Base-by-base conservation (phyloP, 2,113 vertebrate genomes). In the Stegostoma tigrinum region DNA sequence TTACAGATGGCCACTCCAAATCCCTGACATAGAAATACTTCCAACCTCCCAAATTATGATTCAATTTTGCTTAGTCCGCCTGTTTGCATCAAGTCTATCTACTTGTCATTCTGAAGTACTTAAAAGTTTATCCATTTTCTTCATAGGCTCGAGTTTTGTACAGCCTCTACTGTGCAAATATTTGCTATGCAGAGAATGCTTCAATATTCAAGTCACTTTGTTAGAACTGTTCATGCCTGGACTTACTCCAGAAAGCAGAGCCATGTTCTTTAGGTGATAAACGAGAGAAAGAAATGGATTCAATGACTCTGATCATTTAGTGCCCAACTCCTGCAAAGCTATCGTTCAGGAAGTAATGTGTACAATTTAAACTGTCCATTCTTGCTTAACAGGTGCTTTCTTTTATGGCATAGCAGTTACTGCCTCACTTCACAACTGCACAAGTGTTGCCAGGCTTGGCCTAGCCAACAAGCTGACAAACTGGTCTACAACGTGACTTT, bases 341-440 rank as follows among this genome's bases (percentile, higher is more conserved):
- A 90, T 52, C 27, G 91, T 67, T 94, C 91, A 68, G 38, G 64
- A 70, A 94, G 45, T 70, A 94, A 94, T 34, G 68, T 94, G n/a
- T 45, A 68, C 91, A 94, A 45, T 23, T 68, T n/a, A 42, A 70
- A n/a, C 19, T 34, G 70, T 94, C 68, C 38, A 94, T 68, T 70
- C 64, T 68, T 68, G 21, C 91, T n/a, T 38, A 68, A 38, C 64
- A 24, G 61, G 30, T 23, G n/a, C 2, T 10, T 67, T 55, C 8
- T 66, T 93, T 75, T 34, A 75, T 75, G 42, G 66, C 64, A 10
- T 94, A 38, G 45, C 27, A 66, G 19, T 94, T 38, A 94, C 66
- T 45, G 64, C 34, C 64, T 66, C 90, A 67, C 17, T 67, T 67
- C 91, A 45, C n/a, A 94, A 38, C 91, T 94, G n/a, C 30, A 94